phyloP scores from a whole-genome alignment of 2,888 invertebrate species.

The Habroteleia sp. region DNA sequence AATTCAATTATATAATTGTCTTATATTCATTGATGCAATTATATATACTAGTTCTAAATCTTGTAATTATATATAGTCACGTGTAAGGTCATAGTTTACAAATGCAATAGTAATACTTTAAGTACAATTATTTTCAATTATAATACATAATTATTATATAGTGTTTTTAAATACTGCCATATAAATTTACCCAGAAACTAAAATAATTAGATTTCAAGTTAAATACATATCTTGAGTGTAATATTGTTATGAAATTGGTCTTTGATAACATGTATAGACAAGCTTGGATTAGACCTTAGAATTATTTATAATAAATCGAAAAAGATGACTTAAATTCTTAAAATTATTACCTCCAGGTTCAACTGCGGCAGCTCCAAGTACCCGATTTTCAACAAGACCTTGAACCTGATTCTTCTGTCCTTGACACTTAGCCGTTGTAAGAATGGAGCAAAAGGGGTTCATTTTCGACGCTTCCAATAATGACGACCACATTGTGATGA shows the following conservation, averaged over 20 bases:
- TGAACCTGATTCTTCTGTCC: constrained; percentile 72
- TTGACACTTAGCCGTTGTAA: constrained; percentile 77
- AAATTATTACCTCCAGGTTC: constrained; percentile 75
- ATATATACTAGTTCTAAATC: constrained; percentile 20
- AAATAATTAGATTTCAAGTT: neutral
- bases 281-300: no score
- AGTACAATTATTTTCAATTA: no score
- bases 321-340: no score
- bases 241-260: no score
- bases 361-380: constrained; percentile 79
- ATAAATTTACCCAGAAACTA: neutral
- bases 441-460: constrained; percentile 76
- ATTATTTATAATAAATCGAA: no score
- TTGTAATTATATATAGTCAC: constrained; percentile 26
- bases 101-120: no score
- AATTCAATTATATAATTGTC: constrained; percentile 44
- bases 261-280: no score
- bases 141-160: no score
- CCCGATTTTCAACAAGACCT: constrained; percentile 77
- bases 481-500: constrained; percentile 80
- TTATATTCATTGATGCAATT: neutral
- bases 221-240: neutral
- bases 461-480: constrained; percentile 80
- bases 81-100: constrained; percentile 41
- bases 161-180: no score